Percentiles rank a stretch among this genome's conserved stretches.
phyloP scores from a whole-genome alignment of 1,140 invertebrate species.

The Nymphalis io region DNA sequence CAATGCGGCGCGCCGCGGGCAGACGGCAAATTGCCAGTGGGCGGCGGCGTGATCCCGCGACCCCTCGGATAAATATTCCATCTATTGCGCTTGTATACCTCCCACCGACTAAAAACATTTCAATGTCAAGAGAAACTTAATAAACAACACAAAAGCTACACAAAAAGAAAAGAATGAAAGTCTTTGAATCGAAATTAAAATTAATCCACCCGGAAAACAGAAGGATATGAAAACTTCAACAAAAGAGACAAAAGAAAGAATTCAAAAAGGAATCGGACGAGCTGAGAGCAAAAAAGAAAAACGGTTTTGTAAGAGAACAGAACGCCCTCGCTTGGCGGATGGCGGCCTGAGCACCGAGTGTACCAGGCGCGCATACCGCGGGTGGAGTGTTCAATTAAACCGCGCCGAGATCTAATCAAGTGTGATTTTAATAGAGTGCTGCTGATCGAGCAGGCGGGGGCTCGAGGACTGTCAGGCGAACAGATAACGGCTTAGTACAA shows the following conservation, averaged over 20 bases:
- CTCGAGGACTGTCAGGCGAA: slow-evolving; percentile 33
- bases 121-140: slow-evolving; percentile 44
- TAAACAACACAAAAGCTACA: slow-evolving; percentile 39
- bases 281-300: slow-evolving; percentile 56
- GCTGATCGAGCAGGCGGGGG: slow-evolving; percentile 44
- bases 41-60: slow-evolving; percentile 72
- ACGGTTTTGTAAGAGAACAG: slow-evolving; percentile 38
- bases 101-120: slow-evolving; percentile 46
- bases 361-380: slow-evolving; percentile 62
- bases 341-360: slow-evolving; percentile 41
- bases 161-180: slow-evolving; percentile 44
- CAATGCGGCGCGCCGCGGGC: slow-evolving; percentile 53
- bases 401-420: slow-evolving; percentile 69
- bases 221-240: slow-evolving; percentile 70
- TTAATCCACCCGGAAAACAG: slow-evolving; percentile 71
- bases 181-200: slow-evolving; percentile 73
- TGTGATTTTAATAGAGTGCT: slow-evolving; percentile 71
- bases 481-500: slow-evolving; percentile 36
- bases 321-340: slow-evolving; percentile 45
- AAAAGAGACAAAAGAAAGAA: slow-evolving; percentile 69
- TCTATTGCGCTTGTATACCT: slow-evolving; percentile 47
- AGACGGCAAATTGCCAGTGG: slow-evolving; percentile 69
- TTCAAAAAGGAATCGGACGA: slow-evolving; percentile 58
- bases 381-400: slow-evolving; percentile 66
- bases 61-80: slow-evolving; percentile 69